These are phyloP conservation scores for Choristoneura rosaceana DNA, from an alignment of 2,888 invertebrate genomes.

Conservation along the genomic window DNA sequence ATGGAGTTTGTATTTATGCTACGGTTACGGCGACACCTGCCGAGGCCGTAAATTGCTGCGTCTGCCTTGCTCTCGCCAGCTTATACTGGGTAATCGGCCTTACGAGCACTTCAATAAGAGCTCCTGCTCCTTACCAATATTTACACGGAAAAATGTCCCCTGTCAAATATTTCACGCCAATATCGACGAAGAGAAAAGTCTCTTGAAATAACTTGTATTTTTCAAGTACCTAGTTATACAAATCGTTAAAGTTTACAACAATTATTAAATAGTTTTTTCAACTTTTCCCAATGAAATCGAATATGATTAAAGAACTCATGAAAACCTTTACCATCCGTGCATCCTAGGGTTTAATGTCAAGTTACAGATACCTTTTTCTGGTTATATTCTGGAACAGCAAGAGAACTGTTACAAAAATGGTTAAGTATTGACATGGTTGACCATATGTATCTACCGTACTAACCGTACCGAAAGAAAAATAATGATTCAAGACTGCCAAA, in stretches of 20 bases:
- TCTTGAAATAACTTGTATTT: neutral
- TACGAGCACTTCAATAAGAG: conserved; percentile 54
- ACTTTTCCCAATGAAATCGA: neutral
- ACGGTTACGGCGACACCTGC: conserved; percentile 58
- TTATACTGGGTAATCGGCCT: conserved; percentile 52
- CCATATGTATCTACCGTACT: neutral
- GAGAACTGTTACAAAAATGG: no score
- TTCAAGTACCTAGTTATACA: neutral
- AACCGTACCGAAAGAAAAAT: conserved; percentile 5
- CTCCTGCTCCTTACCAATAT: conserved; percentile 54
- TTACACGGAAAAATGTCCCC: conserved; percentile 52
- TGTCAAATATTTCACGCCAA: conserved; percentile 45
- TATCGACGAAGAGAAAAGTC: conserved; percentile 7
- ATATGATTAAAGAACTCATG: neutral
- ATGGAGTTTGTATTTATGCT: conserved; percentile 11
- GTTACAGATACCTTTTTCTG: no score
- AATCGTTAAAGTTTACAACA: no score
- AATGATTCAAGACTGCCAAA: conserved; percentile 15
- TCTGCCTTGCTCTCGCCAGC: conserved; percentile 38
- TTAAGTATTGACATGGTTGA: no score
- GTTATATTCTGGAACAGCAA: no score
- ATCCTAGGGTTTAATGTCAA: no score
- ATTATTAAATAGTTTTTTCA: no score
- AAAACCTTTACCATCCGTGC: no score
- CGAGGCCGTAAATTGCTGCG: conserved; percentile 57